Evolutionary conservation across 1,140 invertebrate species (phyloP).

Genomic region (Cydia pomonella): DNA sequence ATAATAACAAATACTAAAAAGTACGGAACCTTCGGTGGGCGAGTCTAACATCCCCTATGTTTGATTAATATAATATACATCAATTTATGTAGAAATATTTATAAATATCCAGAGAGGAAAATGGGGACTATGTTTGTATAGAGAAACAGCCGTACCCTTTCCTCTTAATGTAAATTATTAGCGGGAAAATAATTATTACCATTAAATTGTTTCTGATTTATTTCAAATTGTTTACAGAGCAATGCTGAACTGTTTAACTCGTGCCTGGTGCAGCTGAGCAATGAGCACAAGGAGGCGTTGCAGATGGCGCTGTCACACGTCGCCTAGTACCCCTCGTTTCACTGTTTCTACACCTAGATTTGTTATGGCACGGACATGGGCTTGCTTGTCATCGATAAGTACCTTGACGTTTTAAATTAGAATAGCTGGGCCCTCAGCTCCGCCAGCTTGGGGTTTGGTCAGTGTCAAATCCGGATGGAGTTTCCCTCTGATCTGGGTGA

Average conservation of each 20-base stretch:
- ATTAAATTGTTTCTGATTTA: too few species aligned
- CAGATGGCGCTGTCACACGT: conserved; percentile 82
- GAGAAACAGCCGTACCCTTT: too few species aligned
- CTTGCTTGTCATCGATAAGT: not conserved
- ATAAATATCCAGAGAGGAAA: too few species aligned
- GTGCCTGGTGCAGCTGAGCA: conserved; percentile 87
- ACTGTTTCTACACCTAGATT: not conserved
- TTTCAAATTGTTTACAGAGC: conserved; percentile 66
- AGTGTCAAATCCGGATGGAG: not conserved
- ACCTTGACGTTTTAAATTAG: not conserved
- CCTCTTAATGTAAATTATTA: too few species aligned
- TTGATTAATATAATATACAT: too few species aligned
- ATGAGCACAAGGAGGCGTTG: conserved; percentile 91
- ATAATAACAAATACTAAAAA: too few species aligned
- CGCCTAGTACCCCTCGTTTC: conserved; percentile 51
- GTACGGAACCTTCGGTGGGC: too few species aligned
- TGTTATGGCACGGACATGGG: not conserved
- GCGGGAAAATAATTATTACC: too few species aligned
- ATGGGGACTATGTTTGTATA: too few species aligned
- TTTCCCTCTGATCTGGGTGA: not conserved
- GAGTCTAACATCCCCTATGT: too few species aligned
- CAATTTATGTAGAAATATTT: too few species aligned
- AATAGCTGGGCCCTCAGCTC: too few species aligned
- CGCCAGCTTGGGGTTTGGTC: not conserved
- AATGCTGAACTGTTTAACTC: conserved; percentile 92